Evolutionary conservation across 2,888 invertebrate genomes (phyloP), one percentile per base, ranked within the genome.

Genomic region (Callinectes sapidus): DNA sequence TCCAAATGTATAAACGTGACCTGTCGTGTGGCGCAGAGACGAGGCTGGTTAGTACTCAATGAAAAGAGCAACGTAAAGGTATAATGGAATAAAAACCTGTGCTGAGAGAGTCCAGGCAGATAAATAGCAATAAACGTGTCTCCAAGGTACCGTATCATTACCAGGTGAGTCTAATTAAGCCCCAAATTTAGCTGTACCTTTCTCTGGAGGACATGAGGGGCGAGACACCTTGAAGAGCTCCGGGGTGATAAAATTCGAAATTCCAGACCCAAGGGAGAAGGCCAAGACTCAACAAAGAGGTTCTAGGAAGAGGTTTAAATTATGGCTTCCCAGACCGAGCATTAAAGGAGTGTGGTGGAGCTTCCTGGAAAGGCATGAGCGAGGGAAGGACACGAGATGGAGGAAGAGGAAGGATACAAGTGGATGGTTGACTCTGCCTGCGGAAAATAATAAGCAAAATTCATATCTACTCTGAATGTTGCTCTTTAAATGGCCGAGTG

Each of bases 281-380:
- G 35, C 16, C 16, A 32, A 35, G 35, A 18, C 81, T 32, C 14
- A 32, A 81, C 81, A 81, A 81, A 81, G 81, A 81, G 81, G 35
- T 81, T 81, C 81, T 35, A 35, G 28, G 81, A 81, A 81, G 35
- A 81, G 81, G 81, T 81, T 81, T 81, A 81, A 81, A 35, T 81
- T 81, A 81, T 81, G 81, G 81, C 81, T n/a, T 81, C 32, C 81
- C 81, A 81, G 81, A 81, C 32, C 32, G 32, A 35, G 18, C 81
- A 35, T 81, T 81, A 81, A 81, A 81, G 81, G 81, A 81, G 81
- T 35, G 35, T 3, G 81, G 13, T 35, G 81, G 28, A 35, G 81
- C 81, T 32, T 81, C 81, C 81, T 81, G 81, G 81, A 32, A 81
- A 35, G 81, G 71, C 71, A 71, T 71, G 71, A 28, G 16, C 32